Evolutionary conservation across 2,113 vertebrate genomes (phyloP).

Genomic region (Halichoeres trimaculatus): DNA sequence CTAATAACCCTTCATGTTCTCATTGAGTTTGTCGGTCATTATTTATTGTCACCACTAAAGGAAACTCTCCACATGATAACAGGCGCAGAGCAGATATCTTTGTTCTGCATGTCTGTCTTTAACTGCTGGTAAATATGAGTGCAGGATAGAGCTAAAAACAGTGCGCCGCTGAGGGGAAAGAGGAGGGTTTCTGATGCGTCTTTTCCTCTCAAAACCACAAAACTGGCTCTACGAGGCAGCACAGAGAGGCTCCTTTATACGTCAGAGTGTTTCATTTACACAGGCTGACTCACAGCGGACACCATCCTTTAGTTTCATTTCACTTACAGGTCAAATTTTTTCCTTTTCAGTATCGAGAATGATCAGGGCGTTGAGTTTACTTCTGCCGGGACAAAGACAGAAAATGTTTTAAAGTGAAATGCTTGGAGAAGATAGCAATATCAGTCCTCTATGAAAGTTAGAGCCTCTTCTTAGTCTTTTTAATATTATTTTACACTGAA

Average conservation of each 20-base stretch:
- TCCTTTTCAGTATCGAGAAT: not conserved
- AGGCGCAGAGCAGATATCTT: conserved; percentile 28
- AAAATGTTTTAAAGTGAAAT: no score
- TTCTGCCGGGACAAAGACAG: no score
- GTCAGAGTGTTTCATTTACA: conserved; percentile 9
- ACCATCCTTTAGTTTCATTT: conserved; percentile 21
- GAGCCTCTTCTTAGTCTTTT: not conserved
- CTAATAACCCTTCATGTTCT: no score
- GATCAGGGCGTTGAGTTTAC: not conserved
- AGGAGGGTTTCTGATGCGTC: conserved; percentile 47
- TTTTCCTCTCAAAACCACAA: conserved; percentile 60
- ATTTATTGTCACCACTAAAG: conserved; percentile 11
- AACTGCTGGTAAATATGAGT: conserved; percentile 36
- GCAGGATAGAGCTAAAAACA: conserved; percentile 46
- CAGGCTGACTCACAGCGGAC: not conserved
- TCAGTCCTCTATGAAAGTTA: no score
- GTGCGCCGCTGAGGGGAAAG: conserved; percentile 45
- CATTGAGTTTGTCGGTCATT: not conserved
- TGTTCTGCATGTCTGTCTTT: conserved; percentile 51
- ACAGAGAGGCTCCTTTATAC: not conserved
- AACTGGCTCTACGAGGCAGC: not conserved
- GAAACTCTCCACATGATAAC: conserved; percentile 25
- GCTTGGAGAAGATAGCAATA: no score
- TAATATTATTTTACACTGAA: not conserved
- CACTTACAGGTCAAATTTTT: not conserved